A percentile compares a stretch with the other conserved stretches of the same genome.
These are phyloP conservation scores for Amniataba percoides DNA, from an alignment of 2,797 vertebrate species.

Conservation along the genomic window DNA sequence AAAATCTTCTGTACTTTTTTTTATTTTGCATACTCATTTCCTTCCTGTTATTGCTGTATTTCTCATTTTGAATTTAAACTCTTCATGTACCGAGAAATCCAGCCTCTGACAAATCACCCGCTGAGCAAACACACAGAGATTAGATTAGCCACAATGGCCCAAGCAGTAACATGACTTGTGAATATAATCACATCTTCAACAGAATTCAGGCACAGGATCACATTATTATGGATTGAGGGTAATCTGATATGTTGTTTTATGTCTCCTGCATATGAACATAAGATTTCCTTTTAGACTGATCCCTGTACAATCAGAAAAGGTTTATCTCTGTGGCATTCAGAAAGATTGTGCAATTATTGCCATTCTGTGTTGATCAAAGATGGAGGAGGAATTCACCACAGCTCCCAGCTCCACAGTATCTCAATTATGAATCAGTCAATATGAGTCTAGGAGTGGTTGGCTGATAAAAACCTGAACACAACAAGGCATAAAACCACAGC, in stretches of 20 bases:
- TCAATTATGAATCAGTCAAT: slow-evolving; percentile 60
- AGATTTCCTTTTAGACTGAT: not conserved
- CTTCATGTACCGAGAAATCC: not conserved
- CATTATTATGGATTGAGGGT: not conserved
- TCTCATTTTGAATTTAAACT: not conserved
- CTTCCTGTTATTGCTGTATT: not conserved
- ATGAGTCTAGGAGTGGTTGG: slow-evolving; percentile 58
- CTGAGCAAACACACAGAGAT: slow-evolving; percentile 19
- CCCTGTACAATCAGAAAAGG: not conserved
- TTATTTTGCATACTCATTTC: not conserved
- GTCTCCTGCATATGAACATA: not conserved
- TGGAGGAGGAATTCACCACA: slow-evolving; percentile 15
- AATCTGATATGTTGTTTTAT: not conserved
- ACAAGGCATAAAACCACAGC: slow-evolving; percentile 20
- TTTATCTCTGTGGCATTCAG: slow-evolving; percentile 27
- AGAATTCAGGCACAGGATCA: not conserved
- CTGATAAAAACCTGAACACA: slow-evolving; percentile 49
- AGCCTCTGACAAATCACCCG: not conserved
- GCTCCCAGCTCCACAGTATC: slow-evolving; percentile 35
- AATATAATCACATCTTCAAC: slow-evolving; percentile 22
- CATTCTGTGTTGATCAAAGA: slow-evolving; percentile 42
- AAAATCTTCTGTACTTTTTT: not conserved
- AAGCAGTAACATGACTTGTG: slow-evolving; percentile 9
- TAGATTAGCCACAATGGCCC: slow-evolving; percentile 3
- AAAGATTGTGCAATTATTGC: slow-evolving; percentile 38